These are phyloP conservation scores for Neopipo cinnamomea DNA, from an alignment of 2,113 vertebrate species.

Conservation along the genomic window DNA sequence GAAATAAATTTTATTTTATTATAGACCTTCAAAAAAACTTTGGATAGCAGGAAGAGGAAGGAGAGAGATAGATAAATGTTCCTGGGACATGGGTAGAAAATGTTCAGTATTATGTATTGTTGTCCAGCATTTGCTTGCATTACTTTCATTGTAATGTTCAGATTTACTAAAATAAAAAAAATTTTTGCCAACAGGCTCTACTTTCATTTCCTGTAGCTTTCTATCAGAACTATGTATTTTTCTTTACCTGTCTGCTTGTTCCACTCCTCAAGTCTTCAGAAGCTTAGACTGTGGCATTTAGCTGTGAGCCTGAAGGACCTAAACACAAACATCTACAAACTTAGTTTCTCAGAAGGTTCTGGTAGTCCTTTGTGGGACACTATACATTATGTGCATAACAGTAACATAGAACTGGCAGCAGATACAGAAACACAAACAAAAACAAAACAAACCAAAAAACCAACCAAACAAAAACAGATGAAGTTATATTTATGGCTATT, in stretches of 20 bases:
- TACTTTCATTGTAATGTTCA: not conserved
- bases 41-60: not conserved
- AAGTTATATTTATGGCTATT: not conserved
- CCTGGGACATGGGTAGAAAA: not conserved
- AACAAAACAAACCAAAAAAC: not conserved
- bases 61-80: not conserved
- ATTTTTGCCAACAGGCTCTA: not conserved
- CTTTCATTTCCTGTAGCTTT: not conserved
- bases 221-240: not conserved
- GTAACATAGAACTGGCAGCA: not conserved
- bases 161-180: not conserved
- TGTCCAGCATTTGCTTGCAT: not conserved
- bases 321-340: not conserved
- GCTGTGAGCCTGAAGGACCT: not conserved
- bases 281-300: not conserved
- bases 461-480: not conserved
- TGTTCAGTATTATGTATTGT: not conserved
- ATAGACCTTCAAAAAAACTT: not conserved
- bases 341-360: not conserved
- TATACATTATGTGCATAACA: not conserved
- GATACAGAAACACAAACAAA: not conserved
- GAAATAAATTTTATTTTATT: not conserved
- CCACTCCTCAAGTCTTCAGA: not conserved
- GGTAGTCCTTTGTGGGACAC: not conserved
- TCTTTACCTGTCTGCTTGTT: not conserved